Conservation (phyloP, 2,888 invertebrate species). For the Epistrophe eligans region DNA sequence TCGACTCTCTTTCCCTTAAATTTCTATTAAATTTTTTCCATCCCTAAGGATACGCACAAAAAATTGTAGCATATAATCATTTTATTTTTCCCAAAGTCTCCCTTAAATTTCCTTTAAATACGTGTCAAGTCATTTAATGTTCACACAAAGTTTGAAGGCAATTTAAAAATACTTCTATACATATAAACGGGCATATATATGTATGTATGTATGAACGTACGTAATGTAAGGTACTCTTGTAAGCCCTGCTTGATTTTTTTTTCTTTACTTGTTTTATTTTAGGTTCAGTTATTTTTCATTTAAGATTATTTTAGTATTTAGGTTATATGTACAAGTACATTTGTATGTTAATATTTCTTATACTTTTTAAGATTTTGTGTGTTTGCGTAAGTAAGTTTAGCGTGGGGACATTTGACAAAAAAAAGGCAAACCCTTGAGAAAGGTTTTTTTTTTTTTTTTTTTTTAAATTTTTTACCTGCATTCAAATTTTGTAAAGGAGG, state of each 20-base stretch:
- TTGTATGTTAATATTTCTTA: background rate
- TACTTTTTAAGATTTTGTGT: background rate
- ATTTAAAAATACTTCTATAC: background rate
- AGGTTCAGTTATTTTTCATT: background rate
- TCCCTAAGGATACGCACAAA: background rate
- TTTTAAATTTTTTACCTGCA: no score
- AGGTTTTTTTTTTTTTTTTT: no score
- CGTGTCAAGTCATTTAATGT: constrained; percentile 13
- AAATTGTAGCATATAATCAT: background rate
- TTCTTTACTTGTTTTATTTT: background rate
- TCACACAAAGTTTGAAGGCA: background rate
- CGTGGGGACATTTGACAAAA: no score
- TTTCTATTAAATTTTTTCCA: background rate
- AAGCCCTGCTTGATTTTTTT: background rate
- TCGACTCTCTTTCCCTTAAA: background rate
- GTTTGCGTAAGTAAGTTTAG: background rate
- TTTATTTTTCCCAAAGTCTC: background rate
- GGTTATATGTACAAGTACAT: no score
- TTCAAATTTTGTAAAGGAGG: no score
- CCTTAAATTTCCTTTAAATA: constrained; percentile 1
- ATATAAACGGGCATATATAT: no score
- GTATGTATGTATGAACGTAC: no score
- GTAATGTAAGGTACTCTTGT: background rate
- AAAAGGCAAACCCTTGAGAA: no score
- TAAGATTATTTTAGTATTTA: background rate